Evolutionary conservation across 2,797 vertebrate genomes (phyloP), one percentile per base, ranked within the genome.

Genomic region (Euthynnus affinis): DNA sequence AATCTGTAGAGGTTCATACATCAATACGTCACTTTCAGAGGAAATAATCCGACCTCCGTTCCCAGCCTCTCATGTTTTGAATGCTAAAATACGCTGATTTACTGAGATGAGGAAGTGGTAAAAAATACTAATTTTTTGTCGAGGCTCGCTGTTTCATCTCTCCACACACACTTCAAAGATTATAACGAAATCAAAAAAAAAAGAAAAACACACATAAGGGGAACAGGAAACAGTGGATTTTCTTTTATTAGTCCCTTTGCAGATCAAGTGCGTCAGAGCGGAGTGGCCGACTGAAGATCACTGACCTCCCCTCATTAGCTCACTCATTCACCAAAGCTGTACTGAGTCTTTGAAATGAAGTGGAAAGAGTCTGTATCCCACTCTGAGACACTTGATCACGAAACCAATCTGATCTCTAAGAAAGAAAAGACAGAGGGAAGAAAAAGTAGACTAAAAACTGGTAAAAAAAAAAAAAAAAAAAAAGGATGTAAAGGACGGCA

Each of bases 231-330:
- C 42, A 7, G 56, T 51, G 64, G 22, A 7, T 81, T 78, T 72
- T 69, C 63, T 74, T 76, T 72, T 71, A 64, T 64, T 32, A n/a
- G 34, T 66, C 62, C 62, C 62, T 25, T 14, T 13, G 29, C 55
- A 62, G 73, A 74, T 80, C 64, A 53, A 78, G 63, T 60, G 52
- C 71, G 52, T 77, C 71, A 65, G 69, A 74, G 80, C 3, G 0
- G 56, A 66, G 55, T 48, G 65, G 68, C 40, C 5, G 6, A 56
- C 61, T 62, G 51, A 71, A 79, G 62, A 75, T 81, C 58, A 17
- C 64, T 81, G 56, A 83, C 74, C 78, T 77, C 55, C 62, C 70
- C 67, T 88, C 72, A 84, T 87, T 79, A 84, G 61, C 63, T 81
- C 40, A 2, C 56, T 75, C 60, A 66, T 72, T 81, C 65, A 66